Percentiles rank a stretch among this genome's conserved stretches.
phyloP scores from a whole-genome alignment of 2,888 invertebrate genomes.

The Drosophila infuscata region DNA sequence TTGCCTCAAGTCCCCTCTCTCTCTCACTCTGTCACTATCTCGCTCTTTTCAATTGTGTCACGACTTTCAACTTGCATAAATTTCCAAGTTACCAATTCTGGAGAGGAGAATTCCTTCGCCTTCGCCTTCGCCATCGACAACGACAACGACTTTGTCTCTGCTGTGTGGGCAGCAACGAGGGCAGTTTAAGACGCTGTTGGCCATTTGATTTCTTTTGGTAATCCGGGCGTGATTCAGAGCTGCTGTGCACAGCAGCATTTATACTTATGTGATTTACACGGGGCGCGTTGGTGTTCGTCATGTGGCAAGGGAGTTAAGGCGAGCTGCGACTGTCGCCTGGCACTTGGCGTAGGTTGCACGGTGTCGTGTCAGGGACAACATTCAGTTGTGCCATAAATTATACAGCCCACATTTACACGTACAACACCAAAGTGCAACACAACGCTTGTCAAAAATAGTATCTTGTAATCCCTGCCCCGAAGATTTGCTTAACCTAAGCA shows the following conservation, averaged over 20 bases:
- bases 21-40: constrained; percentile 33
- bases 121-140: neutral
- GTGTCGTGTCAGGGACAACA: constrained; percentile 43
- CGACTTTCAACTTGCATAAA: constrained; percentile 81
- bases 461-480: neutral
- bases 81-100: constrained; percentile 40
- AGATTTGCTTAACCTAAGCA: neutral
- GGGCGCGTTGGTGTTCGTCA: constrained; percentile 52
- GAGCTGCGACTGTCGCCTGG: constrained; percentile 51
- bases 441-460: neutral
- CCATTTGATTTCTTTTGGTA: constrained; percentile 53
- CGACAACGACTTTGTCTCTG: constrained; percentile 30
- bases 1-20: neutral
- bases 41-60: constrained; percentile 77
- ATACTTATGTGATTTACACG: constrained; percentile 57
- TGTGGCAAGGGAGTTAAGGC: neutral
- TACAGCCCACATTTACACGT: constrained; percentile 19
- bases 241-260: constrained; percentile 54
- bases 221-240: constrained; percentile 66
- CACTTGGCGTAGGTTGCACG: constrained; percentile 44
- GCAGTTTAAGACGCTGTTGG: constrained; percentile 51
- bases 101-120: constrained; percentile 12
- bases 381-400: constrained; percentile 31
- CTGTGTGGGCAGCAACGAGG: constrained; percentile 54
- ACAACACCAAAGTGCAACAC: constrained; percentile 17